Conservation (phyloP, 2,888 invertebrate genomes). For the Lepidochitona cinerea region DNA sequence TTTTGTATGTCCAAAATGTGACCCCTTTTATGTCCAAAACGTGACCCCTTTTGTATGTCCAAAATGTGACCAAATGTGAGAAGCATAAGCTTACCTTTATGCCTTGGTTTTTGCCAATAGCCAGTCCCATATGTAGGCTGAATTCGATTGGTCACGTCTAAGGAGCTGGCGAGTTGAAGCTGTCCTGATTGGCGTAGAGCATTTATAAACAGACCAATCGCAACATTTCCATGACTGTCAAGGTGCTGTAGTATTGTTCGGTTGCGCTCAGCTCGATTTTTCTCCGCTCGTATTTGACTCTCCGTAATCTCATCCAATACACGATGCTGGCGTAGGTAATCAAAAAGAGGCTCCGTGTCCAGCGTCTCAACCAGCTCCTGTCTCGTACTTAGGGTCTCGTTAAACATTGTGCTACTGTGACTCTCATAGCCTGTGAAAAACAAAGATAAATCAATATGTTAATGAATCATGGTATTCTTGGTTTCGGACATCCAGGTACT, state of each 20-base stretch:
- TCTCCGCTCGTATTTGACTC: constrained; percentile 44
- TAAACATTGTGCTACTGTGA: constrained; percentile 19
- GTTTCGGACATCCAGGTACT: no score
- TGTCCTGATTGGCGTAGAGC: constrained; percentile 67
- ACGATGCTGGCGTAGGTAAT: constrained; percentile 66
- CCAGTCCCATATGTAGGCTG: constrained; percentile 60
- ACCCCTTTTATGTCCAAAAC: no score
- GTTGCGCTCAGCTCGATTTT: constrained; percentile 48
- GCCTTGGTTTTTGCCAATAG: constrained; percentile 58
- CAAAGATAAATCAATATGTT: not conserved
- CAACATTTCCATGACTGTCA: constrained; percentile 54
- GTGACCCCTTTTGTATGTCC: no score
- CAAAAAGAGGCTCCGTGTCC: constrained; percentile 65
- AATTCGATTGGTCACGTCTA: constrained; percentile 60
- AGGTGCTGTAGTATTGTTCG: constrained; percentile 56
- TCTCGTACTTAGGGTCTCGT: constrained; percentile 40
- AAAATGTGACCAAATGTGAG: no score
- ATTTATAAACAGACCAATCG: constrained; percentile 64
- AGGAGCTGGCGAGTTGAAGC: constrained; percentile 62
- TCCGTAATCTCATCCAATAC: constrained; percentile 52
- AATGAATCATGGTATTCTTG: not conserved
- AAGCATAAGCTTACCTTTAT: constrained; percentile 61
- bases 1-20: no score
- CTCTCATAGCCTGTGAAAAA: constrained; percentile 23
- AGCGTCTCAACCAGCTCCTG: constrained; percentile 62